Percentiles rank a stretch among this genome's conserved stretches.
Conservation (phyloP, 2,113 vertebrate genomes). For the Bujurquina vittata region DNA sequence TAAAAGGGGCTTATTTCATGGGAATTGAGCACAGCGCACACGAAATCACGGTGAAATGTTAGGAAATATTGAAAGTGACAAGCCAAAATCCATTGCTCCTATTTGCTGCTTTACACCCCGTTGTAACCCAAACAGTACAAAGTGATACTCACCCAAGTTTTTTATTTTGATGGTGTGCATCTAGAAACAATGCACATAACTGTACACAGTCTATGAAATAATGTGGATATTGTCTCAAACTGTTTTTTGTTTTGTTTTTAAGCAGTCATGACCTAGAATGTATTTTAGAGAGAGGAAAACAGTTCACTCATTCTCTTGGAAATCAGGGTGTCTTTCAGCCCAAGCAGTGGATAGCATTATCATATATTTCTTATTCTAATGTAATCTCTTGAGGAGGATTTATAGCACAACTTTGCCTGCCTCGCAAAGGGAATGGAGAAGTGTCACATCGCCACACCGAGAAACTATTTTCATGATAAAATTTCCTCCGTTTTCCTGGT, state of each 20-base stretch:
- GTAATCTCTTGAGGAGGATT: neutral
- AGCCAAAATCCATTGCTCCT: conserved; percentile 15
- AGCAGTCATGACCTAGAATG: neutral
- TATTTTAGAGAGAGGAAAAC: neutral
- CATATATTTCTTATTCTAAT: conserved; percentile 9
- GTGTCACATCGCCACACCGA: neutral
- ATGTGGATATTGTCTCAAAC: neutral
- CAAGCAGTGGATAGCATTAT: conserved; percentile 1
- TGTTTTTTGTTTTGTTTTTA: fast-evolving
- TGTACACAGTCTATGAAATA: neutral
- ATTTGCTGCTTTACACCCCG: neutral
- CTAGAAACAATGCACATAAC: neutral
- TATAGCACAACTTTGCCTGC: neutral
- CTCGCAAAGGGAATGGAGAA: neutral
- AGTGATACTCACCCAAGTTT: neutral
- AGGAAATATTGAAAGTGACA: conserved; percentile 13
- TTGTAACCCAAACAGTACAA: neutral
- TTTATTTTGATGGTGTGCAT: neutral
- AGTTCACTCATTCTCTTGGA: neutral
- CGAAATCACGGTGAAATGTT: conserved; percentile 27
- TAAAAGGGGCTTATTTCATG: conserved; percentile 51
- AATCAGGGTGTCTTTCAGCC: neutral
- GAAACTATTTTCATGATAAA: neutral
- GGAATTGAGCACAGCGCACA: conserved; percentile 13
- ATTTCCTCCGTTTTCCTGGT: neutral